phyloP scores from a whole-genome alignment of 1,140 invertebrate genomes.

The Orussus abietinus region DNA sequence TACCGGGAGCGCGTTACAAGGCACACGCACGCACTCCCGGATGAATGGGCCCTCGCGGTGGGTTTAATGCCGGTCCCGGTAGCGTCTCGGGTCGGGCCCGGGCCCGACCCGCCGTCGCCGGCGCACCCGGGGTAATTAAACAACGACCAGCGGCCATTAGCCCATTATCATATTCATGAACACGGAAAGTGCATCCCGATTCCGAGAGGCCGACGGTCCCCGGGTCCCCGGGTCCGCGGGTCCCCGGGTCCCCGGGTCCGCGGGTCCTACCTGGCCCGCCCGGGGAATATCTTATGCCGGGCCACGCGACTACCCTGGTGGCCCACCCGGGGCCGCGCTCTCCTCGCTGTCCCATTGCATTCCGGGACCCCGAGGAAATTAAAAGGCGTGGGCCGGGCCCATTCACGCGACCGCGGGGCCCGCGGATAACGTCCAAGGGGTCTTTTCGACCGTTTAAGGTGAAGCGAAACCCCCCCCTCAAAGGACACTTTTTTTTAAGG shows the following conservation, averaged over 20 bases:
- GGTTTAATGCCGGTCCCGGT: too few species aligned
- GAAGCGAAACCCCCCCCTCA: too few species aligned
- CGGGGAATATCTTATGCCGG: conserved; percentile 23
- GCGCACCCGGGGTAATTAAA: conserved; percentile 48
- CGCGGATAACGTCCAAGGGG: too few species aligned
- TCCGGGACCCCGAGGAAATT: too few species aligned
- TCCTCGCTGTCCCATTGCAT: too few species aligned
- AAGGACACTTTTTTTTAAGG: too few species aligned
- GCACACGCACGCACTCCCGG: conserved; percentile 11
- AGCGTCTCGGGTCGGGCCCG: too few species aligned
- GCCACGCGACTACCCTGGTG: conserved; percentile 39
- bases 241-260: conserved; percentile 4
- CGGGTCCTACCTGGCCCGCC: conserved; percentile 12
- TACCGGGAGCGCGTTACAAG: conserved; percentile 4
- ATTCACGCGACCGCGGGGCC: too few species aligned
- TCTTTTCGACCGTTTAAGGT: too few species aligned
- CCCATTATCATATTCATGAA: conserved; percentile 55
- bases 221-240: conserved; percentile 21
- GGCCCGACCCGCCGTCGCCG: too few species aligned
- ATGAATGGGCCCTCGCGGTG: conserved; percentile 6
- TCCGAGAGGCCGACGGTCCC: conserved; percentile 23
- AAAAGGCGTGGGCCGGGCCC: too few species aligned
- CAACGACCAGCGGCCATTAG: conserved; percentile 52
- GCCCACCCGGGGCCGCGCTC: conserved; percentile 11
- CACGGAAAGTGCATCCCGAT: conserved; percentile 53